Evolutionary conservation across 2,888 invertebrate species (phyloP), one percentile per base, ranked within the genome.

Genomic region (Lasioglossum calceatum): DNA sequence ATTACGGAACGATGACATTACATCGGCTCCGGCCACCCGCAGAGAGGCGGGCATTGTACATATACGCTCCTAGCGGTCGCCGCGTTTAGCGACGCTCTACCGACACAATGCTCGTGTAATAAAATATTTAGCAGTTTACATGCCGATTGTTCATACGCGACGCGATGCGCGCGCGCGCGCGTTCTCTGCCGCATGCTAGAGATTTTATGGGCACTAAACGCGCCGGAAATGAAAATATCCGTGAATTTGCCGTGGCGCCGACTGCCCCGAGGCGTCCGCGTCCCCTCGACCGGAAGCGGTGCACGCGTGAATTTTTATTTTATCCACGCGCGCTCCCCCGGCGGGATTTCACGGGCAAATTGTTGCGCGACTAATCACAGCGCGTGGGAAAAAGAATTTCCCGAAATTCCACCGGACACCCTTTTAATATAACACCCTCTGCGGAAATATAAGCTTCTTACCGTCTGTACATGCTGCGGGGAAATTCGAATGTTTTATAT

Each of bases 1-100:
- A 87, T 87, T 86, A 83, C 86, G 72, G 76, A 76, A 80, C 72
- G 82, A 80, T 86, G 87, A 81, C 86, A 83, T 86, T 83, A 81
- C 72, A 72, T 77, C n/a, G 47, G n/a, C 27, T 54, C 42, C 42
- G 23, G 23, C 39, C 70, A 0, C 70, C 70, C 83, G 61, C 64
- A 64, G 7, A 16, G 16, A 32, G 64, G 58, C 61, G 86, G 74
- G 44, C 77, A 75, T 70, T 76, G 78, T 81, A 50, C 50, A 50
- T 79, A 42, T 73, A 70, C 39, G 64, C 4, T 77, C 58, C 74
- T 73, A 44, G 44, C 64, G 71, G 54, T 75, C 54, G n/a, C 39
- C 61, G 8, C 54, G 32, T 70, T 67, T 70, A 67, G 42, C 77
- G 36, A 54, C 64, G 2, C 16, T 7, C 58, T 10, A 5, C 72